Percentiles rank a stretch among this genome's conserved stretches.
These are phyloP conservation scores for Campaea margaritaria DNA, from an alignment of 2,888 invertebrate genomes.

Conservation along the genomic window DNA sequence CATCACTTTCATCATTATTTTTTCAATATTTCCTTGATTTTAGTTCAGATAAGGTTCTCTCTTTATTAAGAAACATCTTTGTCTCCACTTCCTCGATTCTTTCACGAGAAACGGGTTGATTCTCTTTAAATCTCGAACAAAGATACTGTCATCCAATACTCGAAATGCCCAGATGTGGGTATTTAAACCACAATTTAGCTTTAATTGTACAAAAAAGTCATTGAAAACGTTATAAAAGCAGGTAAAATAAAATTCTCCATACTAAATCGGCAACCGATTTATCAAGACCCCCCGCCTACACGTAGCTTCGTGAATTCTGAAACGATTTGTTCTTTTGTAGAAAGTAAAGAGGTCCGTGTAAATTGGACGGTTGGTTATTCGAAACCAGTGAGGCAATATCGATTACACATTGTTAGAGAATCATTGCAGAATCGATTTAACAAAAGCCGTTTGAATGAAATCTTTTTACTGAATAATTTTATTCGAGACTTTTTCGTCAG, in stretches of 20 bases:
- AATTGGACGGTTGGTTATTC: constrained; percentile 57
- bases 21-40: constrained; percentile 14
- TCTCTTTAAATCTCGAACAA: constrained; percentile 47
- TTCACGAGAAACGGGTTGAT: constrained; percentile 46
- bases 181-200: constrained; percentile 63
- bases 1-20: neutral
- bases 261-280: constrained; percentile 9
- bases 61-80: constrained; percentile 5
- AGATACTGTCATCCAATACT: constrained; percentile 68
- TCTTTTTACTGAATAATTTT: constrained; percentile 53
- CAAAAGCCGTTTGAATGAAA: constrained; percentile 62
- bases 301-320: neutral
- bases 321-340: constrained; percentile 8
- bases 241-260: constrained; percentile 38
- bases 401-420: constrained; percentile 73
- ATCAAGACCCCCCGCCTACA: constrained; percentile 11
- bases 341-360: constrained; percentile 24
- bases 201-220: constrained; percentile 64
- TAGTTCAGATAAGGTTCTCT: constrained; percentile 1
- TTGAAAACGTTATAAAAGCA: constrained; percentile 47
- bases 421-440: constrained; percentile 57
- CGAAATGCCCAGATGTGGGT: constrained; percentile 62
- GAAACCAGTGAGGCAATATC: constrained; percentile 75
- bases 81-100: constrained; percentile 17
- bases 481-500: constrained; percentile 14